These are phyloP conservation scores for Brachystomella parvula DNA, from an alignment of 1,140 invertebrate genomes.

Conservation along the genomic window DNA sequence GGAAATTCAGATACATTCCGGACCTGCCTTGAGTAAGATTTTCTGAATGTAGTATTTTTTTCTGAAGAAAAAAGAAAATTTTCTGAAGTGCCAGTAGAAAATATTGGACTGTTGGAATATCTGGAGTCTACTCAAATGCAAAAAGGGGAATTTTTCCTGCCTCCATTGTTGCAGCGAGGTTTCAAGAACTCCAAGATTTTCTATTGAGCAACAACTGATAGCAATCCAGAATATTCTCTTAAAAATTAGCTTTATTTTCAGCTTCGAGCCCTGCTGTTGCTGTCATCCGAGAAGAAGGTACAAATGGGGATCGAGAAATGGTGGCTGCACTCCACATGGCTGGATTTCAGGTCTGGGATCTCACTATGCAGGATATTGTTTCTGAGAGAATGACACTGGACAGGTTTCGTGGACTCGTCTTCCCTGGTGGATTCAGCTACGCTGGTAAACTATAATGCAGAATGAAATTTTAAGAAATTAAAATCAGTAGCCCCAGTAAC, in stretches of 20 bases:
- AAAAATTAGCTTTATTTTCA: slow-evolving; percentile 3
- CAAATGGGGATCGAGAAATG: slow-evolving; percentile 96
- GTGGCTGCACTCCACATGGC: slow-evolving; percentile 81
- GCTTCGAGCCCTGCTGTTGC: slow-evolving; percentile 60
- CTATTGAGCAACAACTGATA: neutral
- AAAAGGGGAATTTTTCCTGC: too few species aligned
- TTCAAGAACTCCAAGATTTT: too few species aligned
- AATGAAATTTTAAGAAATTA: slow-evolving; percentile 8
- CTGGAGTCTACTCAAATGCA: too few species aligned
- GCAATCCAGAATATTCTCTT: neutral
- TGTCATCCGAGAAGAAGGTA: slow-evolving; percentile 91
- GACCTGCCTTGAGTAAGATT: neutral
- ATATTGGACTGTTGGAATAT: too few species aligned
- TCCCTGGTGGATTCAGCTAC: slow-evolving; percentile 96
- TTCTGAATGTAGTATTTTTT: too few species aligned
- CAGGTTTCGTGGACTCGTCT: slow-evolving; percentile 78
- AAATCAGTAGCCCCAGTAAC: neutral
- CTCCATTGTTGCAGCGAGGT: too few species aligned
- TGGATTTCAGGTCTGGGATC: slow-evolving; percentile 86
- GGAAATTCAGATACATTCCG: slow-evolving; percentile 32
- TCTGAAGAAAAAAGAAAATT: too few species aligned
- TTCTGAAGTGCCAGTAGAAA: too few species aligned
- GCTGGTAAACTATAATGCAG: slow-evolving; percentile 53
- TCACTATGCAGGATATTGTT: slow-evolving; percentile 83
- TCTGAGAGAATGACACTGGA: slow-evolving; percentile 60